Base-by-base conservation (phyloP, 2,888 invertebrate genomes). In the Nomada ferruginata region DNA sequence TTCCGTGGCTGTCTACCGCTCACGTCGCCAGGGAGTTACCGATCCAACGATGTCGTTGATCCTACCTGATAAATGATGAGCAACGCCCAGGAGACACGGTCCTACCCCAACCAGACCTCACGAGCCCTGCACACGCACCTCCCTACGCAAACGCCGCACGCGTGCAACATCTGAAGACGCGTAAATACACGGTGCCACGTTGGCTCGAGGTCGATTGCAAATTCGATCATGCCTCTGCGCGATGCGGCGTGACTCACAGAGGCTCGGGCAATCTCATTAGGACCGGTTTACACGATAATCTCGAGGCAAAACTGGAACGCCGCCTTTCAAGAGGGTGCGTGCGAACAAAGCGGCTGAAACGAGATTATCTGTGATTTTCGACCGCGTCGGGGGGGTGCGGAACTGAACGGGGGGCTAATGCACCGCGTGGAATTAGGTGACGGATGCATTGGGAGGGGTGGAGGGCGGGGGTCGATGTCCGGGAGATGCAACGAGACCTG, bases 1-100 rank as follows among this genome's bases (percentile, higher is more conserved):
- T 52, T n/a, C 50, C 66, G 20, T 11, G 57, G 57, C 29, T 72
- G 42, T 84, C 64, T 59, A 59, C 55, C 55, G 59, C 59, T 23
- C 44, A n/a, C 60, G 75, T 75, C 85, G 68, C 71, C 44, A 13
- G 85, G 82, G 85, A 80, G 66, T 76, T 71, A 44, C 76, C 84
- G 76, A 85, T 82, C 75, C 77, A 59, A 68, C 76, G 70, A 57
- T 79, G 75, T 73, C 75, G 84, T 80, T 84, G 80, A 85, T 85
- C 85, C 79, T 68, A 65, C 65, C 59, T 77, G 82, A 85, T 85
- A 82, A 85, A 85, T 82, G 82, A 85, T 23, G 76, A 70, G 76
- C 69, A 75, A 79, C 74, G 72, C 85, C 84, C 79, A 59, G 29
- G 79, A 75, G 82, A 84, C 79, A 66, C 78, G 74, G 74, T 61